Percentiles rank a stretch among this genome's conserved stretches.
These are phyloP conservation scores for Tiliqua scincoides DNA, from an alignment of 2,113 vertebrate genomes.

Conservation along the genomic window DNA sequence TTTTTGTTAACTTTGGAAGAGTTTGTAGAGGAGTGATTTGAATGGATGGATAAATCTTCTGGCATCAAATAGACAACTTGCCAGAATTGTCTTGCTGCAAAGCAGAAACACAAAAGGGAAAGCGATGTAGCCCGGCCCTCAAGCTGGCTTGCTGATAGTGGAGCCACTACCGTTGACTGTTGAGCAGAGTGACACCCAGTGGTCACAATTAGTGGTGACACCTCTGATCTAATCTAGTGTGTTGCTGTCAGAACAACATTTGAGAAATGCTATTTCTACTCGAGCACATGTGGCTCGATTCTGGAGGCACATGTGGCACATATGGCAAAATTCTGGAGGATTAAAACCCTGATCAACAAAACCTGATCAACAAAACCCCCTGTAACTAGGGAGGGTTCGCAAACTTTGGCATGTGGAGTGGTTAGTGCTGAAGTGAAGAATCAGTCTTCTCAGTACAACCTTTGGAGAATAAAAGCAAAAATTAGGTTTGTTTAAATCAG, in stretches of 20 bases:
- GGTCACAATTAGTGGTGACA: background rate
- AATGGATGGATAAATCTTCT: background rate
- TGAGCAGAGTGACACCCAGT: background rate
- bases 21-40: constrained; percentile 36
- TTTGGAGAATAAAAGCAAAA: no score
- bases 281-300: background rate
- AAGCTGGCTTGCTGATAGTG: background rate
- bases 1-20: constrained; percentile 20
- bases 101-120: background rate
- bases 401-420: no score
- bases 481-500: no score
- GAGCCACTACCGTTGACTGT: background rate
- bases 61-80: background rate
- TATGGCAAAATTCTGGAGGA: no score
- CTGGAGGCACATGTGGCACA: no score
- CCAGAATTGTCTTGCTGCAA: background rate
- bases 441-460: no score
- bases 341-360: no score
- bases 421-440: no score
- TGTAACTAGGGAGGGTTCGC: no score
- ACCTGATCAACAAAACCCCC: no score
- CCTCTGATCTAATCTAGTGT: no score
- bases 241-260: no score
- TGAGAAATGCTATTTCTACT: constrained; percentile 41
- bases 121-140: background rate